Evolutionary conservation across 2,888 invertebrate genomes (phyloP).

Genomic region (Orchesella flavescens): DNA sequence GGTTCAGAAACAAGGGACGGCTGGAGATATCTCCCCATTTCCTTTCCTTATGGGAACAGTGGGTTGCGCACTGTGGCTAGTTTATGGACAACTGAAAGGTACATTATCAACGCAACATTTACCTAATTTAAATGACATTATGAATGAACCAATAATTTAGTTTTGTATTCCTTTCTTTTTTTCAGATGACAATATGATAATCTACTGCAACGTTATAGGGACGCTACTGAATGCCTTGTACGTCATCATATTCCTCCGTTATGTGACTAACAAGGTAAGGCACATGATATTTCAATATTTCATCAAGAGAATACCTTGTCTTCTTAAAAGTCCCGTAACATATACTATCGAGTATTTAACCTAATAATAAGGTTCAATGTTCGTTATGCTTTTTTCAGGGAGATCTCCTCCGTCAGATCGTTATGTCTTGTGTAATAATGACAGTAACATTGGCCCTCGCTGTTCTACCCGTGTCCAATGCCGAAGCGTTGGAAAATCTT

Average conservation of each 20-base stretch:
- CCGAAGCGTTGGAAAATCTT: conserved; percentile 42
- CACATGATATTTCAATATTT: no score
- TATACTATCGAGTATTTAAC: background rate
- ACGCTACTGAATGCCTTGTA: conserved; percentile 68
- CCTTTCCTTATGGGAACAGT: conserved; percentile 77
- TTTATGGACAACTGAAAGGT: conserved; percentile 68
- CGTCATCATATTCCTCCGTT: conserved; percentile 65
- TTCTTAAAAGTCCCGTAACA: background rate
- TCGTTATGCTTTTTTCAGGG: conserved; percentile 38
- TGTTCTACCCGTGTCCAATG: conserved; percentile 14
- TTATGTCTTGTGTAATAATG: conserved; percentile 50
- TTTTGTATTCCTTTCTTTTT: no score
- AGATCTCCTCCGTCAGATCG: conserved; percentile 62
- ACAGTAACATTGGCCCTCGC: conserved; percentile 46
- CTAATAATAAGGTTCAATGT: background rate
- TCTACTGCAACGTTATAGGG: conserved; percentile 68
- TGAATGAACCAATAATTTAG: no score
- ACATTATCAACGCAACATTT: conserved; percentile 18
- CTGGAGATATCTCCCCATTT: conserved; percentile 68
- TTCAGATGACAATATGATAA: conserved; percentile 63
- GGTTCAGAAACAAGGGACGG: conserved; percentile 63
- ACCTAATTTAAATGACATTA: background rate
- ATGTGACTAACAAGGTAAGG: conserved; percentile 63
- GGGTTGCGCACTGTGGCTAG: conserved; percentile 68
- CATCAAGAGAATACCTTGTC: no score